Evolutionary conservation across 2,888 invertebrate genomes (phyloP).

Genomic region (Trachelus iudaicus): DNA sequence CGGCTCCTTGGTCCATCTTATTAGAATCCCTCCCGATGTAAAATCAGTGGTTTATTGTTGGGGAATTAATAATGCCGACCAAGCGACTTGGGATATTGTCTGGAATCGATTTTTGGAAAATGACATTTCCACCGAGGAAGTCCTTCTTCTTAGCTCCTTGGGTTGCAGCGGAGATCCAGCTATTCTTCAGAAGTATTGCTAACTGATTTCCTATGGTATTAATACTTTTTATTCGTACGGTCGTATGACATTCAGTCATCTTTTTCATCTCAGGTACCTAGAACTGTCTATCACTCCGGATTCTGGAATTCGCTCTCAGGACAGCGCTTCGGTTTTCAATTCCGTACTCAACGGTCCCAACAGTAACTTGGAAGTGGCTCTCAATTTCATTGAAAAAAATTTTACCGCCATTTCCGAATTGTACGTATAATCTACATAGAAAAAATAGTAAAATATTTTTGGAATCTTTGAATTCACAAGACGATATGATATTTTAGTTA

Average conservation of each 20-base stretch:
- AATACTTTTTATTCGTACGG: no score
- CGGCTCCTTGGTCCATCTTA: background rate
- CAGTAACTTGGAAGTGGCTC: background rate
- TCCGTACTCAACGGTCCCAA: background rate
- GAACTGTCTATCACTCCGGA: background rate
- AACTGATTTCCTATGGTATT: background rate
- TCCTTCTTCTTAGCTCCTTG: constrained; percentile 73
- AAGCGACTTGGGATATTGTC: constrained; percentile 73
- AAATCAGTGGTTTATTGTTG: constrained; percentile 81
- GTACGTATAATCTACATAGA: constrained; percentile 13
- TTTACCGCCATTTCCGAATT: constrained; percentile 15
- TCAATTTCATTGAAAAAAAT: background rate
- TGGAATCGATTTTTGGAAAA: constrained; percentile 72
- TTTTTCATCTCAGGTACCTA: background rate
- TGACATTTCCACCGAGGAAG: constrained; percentile 77
- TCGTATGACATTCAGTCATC: background rate
- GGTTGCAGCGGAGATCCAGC: constrained; percentile 73
- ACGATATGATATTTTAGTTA: background rate
- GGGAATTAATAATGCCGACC: constrained; percentile 73
- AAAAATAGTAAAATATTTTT: background rate
- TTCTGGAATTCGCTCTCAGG: background rate
- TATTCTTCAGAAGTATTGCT: constrained; percentile 69
- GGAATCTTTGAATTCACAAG: background rate
- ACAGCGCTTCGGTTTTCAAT: background rate
- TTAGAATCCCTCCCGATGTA: constrained; percentile 64